phyloP scores from a whole-genome alignment of 2,888 invertebrate species.

The Sinodicranocentrus sp. region DNA sequence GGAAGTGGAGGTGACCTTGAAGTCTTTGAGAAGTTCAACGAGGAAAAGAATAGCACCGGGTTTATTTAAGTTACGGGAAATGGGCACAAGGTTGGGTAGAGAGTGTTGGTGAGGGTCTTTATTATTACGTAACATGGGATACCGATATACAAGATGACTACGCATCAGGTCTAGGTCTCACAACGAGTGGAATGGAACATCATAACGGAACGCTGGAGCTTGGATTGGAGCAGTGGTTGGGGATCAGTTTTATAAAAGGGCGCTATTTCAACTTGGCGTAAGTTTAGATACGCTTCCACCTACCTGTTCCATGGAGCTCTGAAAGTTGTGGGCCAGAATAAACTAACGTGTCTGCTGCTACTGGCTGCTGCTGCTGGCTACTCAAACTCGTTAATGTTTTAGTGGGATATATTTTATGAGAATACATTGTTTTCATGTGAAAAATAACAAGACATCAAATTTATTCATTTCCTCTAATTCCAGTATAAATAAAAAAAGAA shows the following conservation, averaged over 20 bases:
- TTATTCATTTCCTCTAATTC: no score
- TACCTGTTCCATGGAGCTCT: constrained; percentile 50
- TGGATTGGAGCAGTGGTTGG: no score
- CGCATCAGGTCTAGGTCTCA: not conserved
- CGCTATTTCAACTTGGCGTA: constrained; percentile 16
- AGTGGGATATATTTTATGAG: no score
- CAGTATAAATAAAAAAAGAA: no score
- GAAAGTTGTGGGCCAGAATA: no score
- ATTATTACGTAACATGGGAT: not conserved
- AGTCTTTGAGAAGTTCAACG: constrained; percentile 10
- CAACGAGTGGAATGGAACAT: not conserved
- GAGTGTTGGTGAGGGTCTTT: not conserved
- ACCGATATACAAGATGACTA: constrained; percentile 48
- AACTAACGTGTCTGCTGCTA: no score
- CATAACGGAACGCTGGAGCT: no score
- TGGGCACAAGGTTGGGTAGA: constrained; percentile 44
- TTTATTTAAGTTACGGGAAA: constrained; percentile 42
- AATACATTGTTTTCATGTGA: no score
- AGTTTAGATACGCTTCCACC: constrained; percentile 43
- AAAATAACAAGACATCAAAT: no score
- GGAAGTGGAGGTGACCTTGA: constrained; percentile 34
- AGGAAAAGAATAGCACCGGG: not conserved
- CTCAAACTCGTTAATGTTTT: no score
- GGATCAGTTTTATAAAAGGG: not conserved
- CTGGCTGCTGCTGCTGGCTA: no score